phyloP scores from a whole-genome alignment of 1,140 invertebrate genomes.

The Chironomus striatipennis region DNA sequence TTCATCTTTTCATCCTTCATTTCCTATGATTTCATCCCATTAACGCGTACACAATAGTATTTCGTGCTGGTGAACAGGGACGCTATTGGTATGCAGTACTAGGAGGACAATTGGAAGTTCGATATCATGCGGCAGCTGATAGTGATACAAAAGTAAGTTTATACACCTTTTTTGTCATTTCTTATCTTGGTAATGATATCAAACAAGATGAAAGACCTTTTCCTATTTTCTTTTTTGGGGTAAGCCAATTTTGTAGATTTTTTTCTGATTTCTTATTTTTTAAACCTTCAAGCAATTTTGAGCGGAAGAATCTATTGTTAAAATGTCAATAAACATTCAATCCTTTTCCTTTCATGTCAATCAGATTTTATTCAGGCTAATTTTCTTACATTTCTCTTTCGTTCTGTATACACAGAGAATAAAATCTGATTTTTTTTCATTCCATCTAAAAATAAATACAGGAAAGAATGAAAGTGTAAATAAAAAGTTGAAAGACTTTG shows the following conservation, averaged over 20 bases:
- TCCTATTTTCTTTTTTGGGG: too few species aligned
- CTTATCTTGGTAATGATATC: background rate
- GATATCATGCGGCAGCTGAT: conserved; percentile 47
- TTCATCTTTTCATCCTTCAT: background rate
- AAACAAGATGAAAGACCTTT: background rate
- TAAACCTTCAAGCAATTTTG: background rate
- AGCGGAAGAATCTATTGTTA: conserved; percentile 7
- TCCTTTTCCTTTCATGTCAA: background rate
- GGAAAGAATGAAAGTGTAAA: too few species aligned
- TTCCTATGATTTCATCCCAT: too few species aligned
- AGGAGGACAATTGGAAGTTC: conserved; percentile 59
- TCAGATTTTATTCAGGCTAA: background rate
- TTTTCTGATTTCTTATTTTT: background rate
- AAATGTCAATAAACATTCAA: background rate
- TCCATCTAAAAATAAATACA: too few species aligned
- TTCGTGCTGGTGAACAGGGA: conserved; percentile 65
- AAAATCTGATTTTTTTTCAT: too few species aligned
- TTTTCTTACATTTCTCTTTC: background rate
- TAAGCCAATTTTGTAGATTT: background rate
- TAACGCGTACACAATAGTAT: conserved; percentile 49
- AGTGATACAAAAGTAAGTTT: conserved; percentile 45
- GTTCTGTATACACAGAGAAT: too few species aligned
- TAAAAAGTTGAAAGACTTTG: too few species aligned
- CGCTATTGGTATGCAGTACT: conserved; percentile 71
- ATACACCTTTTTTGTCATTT: background rate